These are phyloP conservation scores for Cygnus buccinator DNA, from an alignment of 2,113 vertebrate genomes.

Conservation along the genomic window DNA sequence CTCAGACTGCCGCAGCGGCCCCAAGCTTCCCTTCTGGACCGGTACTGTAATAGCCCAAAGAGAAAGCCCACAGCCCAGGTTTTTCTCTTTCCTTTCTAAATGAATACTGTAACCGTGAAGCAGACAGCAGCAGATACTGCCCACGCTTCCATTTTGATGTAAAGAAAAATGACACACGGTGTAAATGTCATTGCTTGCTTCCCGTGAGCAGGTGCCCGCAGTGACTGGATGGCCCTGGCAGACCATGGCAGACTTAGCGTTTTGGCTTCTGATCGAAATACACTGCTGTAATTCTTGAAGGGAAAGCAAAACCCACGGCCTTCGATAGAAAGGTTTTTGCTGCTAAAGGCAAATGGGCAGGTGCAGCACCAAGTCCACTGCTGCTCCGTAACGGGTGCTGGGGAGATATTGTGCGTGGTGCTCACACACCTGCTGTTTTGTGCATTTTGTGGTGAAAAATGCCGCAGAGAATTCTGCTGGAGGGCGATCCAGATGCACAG, in stretches of 20 bases:
- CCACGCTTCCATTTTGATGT: background rate
- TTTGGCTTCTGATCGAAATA: background rate
- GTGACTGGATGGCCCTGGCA: background rate
- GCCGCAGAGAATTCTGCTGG: no score
- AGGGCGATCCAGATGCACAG: rapidly evolving
- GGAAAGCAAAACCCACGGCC: background rate
- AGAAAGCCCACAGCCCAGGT: background rate
- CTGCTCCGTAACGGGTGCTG: background rate
- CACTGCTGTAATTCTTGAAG: background rate
- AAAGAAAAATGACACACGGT: no score
- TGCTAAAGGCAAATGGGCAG: background rate
- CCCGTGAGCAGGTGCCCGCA: background rate
- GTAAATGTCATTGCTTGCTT: background rate
- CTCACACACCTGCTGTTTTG: background rate
- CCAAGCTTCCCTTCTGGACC: background rate
- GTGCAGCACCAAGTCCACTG: background rate
- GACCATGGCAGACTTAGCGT: rapidly evolving
- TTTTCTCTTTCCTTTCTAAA: background rate
- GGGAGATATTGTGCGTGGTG: background rate
- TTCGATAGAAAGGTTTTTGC: background rate
- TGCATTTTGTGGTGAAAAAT: background rate
- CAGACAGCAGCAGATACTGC: background rate
- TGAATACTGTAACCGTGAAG: background rate
- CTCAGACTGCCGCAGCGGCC: background rate
- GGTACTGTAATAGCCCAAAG: background rate